Evolutionary conservation across 2,888 invertebrate genomes (phyloP).

Genomic region (Sesia apiformis): DNA sequence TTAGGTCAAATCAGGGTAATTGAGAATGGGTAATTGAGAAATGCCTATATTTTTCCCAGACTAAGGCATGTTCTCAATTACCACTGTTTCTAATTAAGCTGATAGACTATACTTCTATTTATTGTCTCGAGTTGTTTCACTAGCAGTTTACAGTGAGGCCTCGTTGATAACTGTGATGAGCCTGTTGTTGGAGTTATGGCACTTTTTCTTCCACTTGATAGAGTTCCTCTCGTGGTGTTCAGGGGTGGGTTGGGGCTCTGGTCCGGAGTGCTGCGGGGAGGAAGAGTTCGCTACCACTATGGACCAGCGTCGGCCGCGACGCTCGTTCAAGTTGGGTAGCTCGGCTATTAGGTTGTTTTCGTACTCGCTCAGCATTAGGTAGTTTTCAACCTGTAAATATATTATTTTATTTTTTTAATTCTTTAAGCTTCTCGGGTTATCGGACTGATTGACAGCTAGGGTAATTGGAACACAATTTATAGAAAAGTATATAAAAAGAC

Average conservation of each 20-base stretch:
- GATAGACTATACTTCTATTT: slow-evolving; percentile 30
- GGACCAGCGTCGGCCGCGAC: slow-evolving; percentile 82
- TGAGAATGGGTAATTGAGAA: no score
- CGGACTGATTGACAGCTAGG: no score
- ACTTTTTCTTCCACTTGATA: slow-evolving; percentile 66
- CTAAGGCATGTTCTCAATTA: background rate
- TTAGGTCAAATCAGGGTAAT: slow-evolving; percentile 9
- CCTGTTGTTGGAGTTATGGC: slow-evolving; percentile 75
- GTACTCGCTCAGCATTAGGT: slow-evolving; percentile 89
- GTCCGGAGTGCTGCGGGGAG: slow-evolving; percentile 32
- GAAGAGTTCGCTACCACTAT: slow-evolving; percentile 69
- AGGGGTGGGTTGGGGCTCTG: slow-evolving; percentile 49
- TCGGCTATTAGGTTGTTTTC: slow-evolving; percentile 89
- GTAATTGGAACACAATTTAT: no score
- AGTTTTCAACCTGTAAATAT: slow-evolving; percentile 81
- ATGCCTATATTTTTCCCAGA: background rate
- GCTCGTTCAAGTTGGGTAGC: slow-evolving; percentile 82
- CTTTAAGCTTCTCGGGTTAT: no score
- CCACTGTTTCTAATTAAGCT: background rate
- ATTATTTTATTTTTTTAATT: background rate
- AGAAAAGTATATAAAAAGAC: no score
- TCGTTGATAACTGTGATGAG: slow-evolving; percentile 87
- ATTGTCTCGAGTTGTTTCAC: slow-evolving; percentile 57
- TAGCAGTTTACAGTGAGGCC: slow-evolving; percentile 73
- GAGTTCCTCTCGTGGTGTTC: slow-evolving; percentile 47